Conservation (phyloP, 1,140 invertebrate genomes). For the Triops cancriformis region DNA sequence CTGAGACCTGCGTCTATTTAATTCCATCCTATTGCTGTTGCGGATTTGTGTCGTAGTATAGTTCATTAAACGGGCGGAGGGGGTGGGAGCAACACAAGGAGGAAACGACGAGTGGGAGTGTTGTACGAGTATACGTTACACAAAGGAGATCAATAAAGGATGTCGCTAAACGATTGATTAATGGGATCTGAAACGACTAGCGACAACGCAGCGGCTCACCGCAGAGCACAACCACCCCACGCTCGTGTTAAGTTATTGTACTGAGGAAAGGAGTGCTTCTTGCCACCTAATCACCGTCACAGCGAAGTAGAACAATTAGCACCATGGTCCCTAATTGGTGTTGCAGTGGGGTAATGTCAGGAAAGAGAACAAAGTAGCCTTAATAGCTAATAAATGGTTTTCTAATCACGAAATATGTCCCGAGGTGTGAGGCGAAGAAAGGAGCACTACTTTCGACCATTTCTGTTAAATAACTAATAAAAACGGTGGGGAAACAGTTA, state of each 20-base stretch:
- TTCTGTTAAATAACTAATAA: too few relatives aligned
- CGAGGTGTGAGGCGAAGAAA: too few relatives aligned
- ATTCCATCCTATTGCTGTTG: too few relatives aligned
- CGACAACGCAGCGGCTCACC: not conserved
- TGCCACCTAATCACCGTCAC: not conserved
- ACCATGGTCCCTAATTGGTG: not conserved
- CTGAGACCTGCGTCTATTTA: too few relatives aligned
- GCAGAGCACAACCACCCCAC: not conserved
- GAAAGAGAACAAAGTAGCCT: too few relatives aligned
- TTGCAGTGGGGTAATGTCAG: not conserved
- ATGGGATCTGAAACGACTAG: not conserved
- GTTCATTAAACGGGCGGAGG: not conserved
- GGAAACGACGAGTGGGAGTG: not conserved
- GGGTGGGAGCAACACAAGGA: not conserved
- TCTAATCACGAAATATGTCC: too few relatives aligned
- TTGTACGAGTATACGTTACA: not conserved
- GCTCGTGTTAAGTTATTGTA: not conserved
- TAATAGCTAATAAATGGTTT: too few relatives aligned
- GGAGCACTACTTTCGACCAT: too few relatives aligned
- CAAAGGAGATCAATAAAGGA: not conserved
- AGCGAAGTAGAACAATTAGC: not conserved
- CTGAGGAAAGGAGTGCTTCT: not conserved
- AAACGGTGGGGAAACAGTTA: too few relatives aligned
- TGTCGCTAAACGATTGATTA: conserved; percentile 14
- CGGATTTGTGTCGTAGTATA: too few relatives aligned